phyloP scores from a whole-genome alignment of 2,113 vertebrate genomes.

The Apaloderma vittatum region DNA sequence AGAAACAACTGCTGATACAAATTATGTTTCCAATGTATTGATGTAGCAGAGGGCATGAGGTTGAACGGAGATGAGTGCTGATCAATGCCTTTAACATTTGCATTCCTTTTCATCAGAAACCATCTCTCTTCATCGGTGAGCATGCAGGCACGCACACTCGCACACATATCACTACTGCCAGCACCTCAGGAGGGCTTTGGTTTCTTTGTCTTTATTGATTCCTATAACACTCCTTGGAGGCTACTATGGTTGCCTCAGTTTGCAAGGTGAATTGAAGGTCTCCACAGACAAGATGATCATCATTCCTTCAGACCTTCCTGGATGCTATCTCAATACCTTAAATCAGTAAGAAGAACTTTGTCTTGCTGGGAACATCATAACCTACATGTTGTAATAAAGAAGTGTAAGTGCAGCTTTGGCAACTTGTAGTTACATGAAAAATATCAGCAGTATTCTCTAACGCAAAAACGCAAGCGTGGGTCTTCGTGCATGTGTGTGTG shows the following conservation, averaged over 20 bases:
- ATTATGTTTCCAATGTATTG: slow-evolving; percentile 92
- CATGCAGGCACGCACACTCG: background rate
- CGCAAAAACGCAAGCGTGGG: background rate
- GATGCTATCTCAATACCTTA: slow-evolving; percentile 25
- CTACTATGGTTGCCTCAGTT: slow-evolving; percentile 65
- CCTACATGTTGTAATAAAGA: slow-evolving; percentile 77
- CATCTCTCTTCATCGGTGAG: background rate
- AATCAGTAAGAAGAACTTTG: slow-evolving; percentile 54
- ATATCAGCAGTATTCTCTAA: slow-evolving; percentile 36
- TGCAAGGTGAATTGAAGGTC: slow-evolving; percentile 87
- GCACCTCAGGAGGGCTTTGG: slow-evolving; percentile 75
- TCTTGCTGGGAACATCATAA: slow-evolving; percentile 9
- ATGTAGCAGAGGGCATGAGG: slow-evolving; percentile 75
- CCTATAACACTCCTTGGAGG: slow-evolving; percentile 68
- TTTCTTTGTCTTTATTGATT: slow-evolving; percentile 76
- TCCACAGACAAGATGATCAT: background rate
- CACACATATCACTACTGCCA: background rate
- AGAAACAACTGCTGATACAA: slow-evolving; percentile 96
- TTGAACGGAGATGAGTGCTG: slow-evolving; percentile 75
- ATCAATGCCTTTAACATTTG: slow-evolving; percentile 87
- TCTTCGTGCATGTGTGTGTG: no score
- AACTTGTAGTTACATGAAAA: slow-evolving; percentile 76
- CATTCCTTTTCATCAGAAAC: slow-evolving; percentile 85
- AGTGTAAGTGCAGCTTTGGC: slow-evolving; percentile 54
- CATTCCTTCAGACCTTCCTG: slow-evolving; percentile 59